Evolutionary conservation across 1,140 invertebrate genomes (phyloP).

Genomic region (Atta cephalotes): DNA sequence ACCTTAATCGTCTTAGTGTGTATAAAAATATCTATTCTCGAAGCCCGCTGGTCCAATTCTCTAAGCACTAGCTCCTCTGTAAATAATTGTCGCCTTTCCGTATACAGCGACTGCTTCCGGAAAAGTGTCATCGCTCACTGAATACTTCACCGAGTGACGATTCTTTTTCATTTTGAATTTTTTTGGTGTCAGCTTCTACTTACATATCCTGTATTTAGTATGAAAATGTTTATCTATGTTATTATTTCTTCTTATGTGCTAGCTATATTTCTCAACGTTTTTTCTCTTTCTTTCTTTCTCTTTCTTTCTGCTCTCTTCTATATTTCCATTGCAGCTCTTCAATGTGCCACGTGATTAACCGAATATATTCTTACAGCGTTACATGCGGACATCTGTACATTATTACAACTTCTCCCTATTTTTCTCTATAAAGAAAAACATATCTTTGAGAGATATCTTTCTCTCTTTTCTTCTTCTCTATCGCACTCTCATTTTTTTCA

Average conservation of each 20-base stretch:
- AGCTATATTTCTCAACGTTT: constrained; percentile 74
- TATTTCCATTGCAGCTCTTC: constrained; percentile 57
- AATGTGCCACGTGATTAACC: constrained; percentile 63
- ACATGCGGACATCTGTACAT: constrained; percentile 54
- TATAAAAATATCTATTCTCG: not conserved
- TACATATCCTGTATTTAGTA: constrained; percentile 29
- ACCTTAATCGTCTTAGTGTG: not conserved
- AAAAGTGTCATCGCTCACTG: constrained; percentile 13
- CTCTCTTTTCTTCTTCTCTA: constrained; percentile 60
- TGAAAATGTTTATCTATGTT: constrained; percentile 41
- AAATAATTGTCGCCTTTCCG: constrained; percentile 58
- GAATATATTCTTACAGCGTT: constrained; percentile 73
- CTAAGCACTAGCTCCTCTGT: constrained; percentile 41
- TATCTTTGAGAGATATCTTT: constrained; percentile 8
- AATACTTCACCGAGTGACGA: constrained; percentile 14
- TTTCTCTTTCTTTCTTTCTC: constrained; percentile 65
- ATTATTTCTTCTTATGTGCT: constrained; percentile 70
- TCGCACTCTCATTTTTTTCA: constrained; percentile 65
- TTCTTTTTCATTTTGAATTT: constrained; percentile 7
- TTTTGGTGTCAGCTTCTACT: constrained; percentile 30
- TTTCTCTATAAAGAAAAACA: constrained; percentile 22
- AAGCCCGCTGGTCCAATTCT: constrained; percentile 40
- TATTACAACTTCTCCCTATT: constrained; percentile 52
- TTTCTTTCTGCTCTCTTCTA: constrained; percentile 73
- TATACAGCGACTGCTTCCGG: constrained; percentile 49